These are phyloP conservation scores for Anarhynchus alexandrinus DNA, from an alignment of 2,113 vertebrate genomes.

Conservation along the genomic window DNA sequence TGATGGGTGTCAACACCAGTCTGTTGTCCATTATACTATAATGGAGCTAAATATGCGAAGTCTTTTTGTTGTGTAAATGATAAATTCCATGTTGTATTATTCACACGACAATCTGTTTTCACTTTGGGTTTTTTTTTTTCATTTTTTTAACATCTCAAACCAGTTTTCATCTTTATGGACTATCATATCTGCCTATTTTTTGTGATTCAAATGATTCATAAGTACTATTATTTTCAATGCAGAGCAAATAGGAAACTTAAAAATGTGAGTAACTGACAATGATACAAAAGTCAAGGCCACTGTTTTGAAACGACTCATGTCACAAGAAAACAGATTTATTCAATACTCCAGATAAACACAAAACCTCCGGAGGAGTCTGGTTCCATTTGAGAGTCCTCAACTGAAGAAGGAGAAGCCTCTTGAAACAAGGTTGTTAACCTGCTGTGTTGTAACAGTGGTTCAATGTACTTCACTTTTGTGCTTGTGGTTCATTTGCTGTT, in stretches of 20 bases:
- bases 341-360: background rate
- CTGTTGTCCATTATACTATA: background rate
- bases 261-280: background rate
- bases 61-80: background rate
- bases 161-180: background rate
- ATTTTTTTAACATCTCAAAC: background rate
- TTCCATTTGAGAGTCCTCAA: background rate
- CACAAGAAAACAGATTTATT: background rate
- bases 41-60: background rate
- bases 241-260: background rate
- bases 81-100: background rate
- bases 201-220: background rate
- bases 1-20: background rate
- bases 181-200: background rate
- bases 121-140: background rate
- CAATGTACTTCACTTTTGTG: background rate
- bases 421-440: background rate
- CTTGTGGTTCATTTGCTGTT: background rate
- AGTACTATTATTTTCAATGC: background rate
- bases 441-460: background rate
- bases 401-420: background rate
- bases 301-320: background rate
- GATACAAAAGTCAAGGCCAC: background rate
- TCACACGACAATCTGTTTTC: background rate
- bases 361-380: accelerated